These are phyloP conservation scores for Apocheima hispidaria DNA, from an alignment of 2,888 invertebrate species.

Conservation along the genomic window DNA sequence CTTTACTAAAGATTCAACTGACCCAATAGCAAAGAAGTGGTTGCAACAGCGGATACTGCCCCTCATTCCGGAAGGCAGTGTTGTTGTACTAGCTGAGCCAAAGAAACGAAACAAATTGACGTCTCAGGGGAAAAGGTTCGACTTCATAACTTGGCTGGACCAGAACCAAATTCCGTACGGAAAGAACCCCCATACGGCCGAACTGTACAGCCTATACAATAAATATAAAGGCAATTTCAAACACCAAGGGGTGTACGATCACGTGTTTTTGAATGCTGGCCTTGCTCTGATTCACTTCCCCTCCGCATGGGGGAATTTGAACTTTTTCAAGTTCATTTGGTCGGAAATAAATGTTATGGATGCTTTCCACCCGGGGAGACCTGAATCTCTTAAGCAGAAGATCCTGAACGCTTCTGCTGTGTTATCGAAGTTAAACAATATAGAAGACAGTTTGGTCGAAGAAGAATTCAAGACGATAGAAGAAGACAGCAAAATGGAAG, in stretches of 20 bases:
- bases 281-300: constrained; percentile 23
- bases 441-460: constrained; percentile 15
- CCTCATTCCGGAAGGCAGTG: constrained; percentile 4
- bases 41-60: constrained; percentile 23
- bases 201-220: constrained; percentile 28
- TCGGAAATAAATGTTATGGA: constrained; percentile 9
- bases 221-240: constrained; percentile 11
- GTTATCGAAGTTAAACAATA: constrained; percentile 2
- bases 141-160: constrained; percentile 29
- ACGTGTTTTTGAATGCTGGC: constrained; percentile 28
- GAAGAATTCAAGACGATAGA: constrained; percentile 28
- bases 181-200: constrained; percentile 16
- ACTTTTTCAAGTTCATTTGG: constrained; percentile 29
- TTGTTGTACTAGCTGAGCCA: constrained; percentile 27
- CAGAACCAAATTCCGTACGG: constrained; percentile 23
- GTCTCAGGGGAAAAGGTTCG: background rate
- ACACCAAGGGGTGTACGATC: constrained; percentile 29
- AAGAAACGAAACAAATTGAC: constrained; percentile 14
- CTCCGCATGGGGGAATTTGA: constrained; percentile 22
- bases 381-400: constrained; percentile 22
- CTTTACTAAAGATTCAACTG: constrained; percentile 25
- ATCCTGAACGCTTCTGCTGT: background rate
- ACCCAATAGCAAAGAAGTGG: constrained; percentile 30
- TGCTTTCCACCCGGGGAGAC: background rate
- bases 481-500: constrained; percentile 36